Evolutionary conservation across 2,797 vertebrate species (phyloP).

Genomic region (Pantherophis vulpinus): DNA sequence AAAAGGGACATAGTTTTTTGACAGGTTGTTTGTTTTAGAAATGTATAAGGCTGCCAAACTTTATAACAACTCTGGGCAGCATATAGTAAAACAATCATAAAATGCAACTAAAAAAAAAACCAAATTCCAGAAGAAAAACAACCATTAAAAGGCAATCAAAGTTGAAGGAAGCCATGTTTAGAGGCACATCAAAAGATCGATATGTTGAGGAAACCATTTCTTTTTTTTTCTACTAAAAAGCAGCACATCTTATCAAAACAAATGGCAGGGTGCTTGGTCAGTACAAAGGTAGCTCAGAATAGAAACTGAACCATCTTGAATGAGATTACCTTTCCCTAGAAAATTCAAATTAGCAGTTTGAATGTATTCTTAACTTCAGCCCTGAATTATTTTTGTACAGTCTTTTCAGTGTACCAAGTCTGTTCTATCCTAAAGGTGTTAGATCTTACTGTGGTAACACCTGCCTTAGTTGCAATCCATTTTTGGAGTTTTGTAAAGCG

Average conservation of each 20-base stretch:
- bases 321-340: not conserved
- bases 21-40: constrained; percentile 16
- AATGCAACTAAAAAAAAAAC: not conserved
- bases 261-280: not conserved
- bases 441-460: not conserved
- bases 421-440: not conserved
- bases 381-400: not conserved
- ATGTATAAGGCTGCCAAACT: not conserved
- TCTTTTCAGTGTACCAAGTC: not conserved
- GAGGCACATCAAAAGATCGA: not conserved
- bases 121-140: not conserved
- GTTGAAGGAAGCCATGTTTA: not conserved
- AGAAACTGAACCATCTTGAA: not conserved
- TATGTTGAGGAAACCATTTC: not conserved
- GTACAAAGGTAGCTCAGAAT: not conserved
- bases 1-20: constrained; percentile 16
- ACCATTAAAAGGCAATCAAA: not conserved
- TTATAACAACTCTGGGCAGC: not conserved
- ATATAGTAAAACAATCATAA: not conserved
- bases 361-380: not conserved
- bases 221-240: not conserved
- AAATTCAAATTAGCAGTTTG: not conserved
- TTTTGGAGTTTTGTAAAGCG: not conserved
- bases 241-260: not conserved
- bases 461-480: not conserved